Conservation (phyloP, 2,113 vertebrate species). For the Eudyptes chrysolophus region DNA sequence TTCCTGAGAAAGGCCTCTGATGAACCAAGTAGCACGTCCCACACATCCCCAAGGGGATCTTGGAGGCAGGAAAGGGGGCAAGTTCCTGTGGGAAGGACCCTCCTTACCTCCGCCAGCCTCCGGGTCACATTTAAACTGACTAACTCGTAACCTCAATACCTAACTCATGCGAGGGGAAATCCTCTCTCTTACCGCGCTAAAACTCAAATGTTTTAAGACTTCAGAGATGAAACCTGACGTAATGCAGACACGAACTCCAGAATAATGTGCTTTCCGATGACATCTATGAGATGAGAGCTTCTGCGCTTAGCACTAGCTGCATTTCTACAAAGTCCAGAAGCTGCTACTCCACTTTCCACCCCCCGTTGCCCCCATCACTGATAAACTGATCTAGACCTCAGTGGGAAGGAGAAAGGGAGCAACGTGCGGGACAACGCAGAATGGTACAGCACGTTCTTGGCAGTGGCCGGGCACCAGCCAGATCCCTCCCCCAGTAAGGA, state of each 20-base stretch:
- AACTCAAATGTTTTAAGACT: neutral
- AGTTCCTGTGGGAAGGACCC: neutral
- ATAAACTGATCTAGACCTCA: neutral
- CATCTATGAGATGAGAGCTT: neutral
- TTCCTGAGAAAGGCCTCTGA: neutral
- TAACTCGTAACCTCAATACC: neutral
- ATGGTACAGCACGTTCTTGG: neutral
- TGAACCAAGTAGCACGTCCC: neutral
- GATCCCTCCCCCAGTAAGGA: neutral
- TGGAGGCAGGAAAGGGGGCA: neutral
- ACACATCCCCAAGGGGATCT: neutral
- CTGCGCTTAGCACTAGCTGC: neutral
- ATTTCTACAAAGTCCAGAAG: neutral
- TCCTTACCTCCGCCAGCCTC: neutral
- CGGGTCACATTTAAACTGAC: neutral
- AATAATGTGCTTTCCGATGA: neutral
- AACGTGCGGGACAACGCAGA: fast-evolving
- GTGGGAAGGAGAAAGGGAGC: neutral
- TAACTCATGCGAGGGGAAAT: neutral
- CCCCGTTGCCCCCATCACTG: neutral
- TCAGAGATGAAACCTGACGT: neutral
- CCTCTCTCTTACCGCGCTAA: neutral
- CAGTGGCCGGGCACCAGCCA: neutral
- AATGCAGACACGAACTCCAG: neutral
- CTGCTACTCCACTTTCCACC: neutral